Conservation (phyloP, 1,140 invertebrate genomes). For the Pristionchus pacificus region DNA sequence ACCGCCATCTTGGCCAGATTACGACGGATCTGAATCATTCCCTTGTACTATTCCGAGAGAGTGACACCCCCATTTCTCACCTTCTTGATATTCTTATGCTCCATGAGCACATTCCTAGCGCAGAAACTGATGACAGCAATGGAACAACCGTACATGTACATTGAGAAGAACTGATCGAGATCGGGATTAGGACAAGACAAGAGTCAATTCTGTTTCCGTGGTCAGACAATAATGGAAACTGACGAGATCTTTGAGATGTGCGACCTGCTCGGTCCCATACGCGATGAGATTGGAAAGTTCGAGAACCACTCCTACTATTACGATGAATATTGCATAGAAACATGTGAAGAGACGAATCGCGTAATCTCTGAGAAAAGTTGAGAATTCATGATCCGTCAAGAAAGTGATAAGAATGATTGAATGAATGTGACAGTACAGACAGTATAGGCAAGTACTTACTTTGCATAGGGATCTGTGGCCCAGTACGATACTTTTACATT, state of each 20-base stretch:
- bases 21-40: neutral
- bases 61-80: slow-evolving; percentile 7
- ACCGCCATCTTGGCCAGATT: neutral
- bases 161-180: slow-evolving; percentile 20
- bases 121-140: slow-evolving; percentile 26
- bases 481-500: neutral
- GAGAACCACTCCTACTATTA: slow-evolving; percentile 27
- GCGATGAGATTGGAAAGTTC: slow-evolving; percentile 33
- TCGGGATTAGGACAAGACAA: neutral
- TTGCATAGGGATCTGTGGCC: neutral
- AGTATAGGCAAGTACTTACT: neutral
- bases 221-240: neutral
- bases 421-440: neutral
- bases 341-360: slow-evolving; percentile 28
- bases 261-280: neutral
- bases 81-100: slow-evolving; percentile 15
- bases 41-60: neutral
- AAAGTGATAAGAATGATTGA: neutral
- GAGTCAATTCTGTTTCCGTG: neutral
- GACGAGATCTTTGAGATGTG: slow-evolving; percentile 22
- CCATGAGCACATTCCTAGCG: slow-evolving; percentile 11
- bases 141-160: slow-evolving; percentile 25
- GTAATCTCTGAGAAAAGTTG: slow-evolving; percentile 22
- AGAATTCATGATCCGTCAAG: neutral
- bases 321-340: slow-evolving; percentile 35